phyloP scores from a whole-genome alignment of 2,888 invertebrate genomes.

The Dryobotodes eremita region DNA sequence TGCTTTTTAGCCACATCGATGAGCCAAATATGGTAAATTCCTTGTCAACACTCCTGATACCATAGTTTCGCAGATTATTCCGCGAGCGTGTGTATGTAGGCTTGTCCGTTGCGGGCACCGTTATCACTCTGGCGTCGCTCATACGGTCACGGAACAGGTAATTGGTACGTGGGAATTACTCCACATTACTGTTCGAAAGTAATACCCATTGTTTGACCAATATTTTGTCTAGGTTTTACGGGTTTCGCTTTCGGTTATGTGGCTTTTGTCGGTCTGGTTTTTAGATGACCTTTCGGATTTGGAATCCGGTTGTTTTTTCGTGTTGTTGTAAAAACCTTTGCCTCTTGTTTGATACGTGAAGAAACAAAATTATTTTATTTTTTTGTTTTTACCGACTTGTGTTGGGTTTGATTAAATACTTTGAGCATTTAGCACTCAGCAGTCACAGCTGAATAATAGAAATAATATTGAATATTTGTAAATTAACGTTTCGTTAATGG shows the following conservation, averaged over 20 bases:
- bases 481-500: background rate
- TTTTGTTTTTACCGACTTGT: background rate
- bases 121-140: conserved; percentile 60
- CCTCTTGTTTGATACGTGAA: background rate
- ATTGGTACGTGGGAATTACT: conserved; percentile 80
- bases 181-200: conserved; percentile 66
- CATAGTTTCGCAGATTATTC: conserved; percentile 57
- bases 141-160: conserved; percentile 62
- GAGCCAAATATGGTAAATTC: conserved; percentile 20
- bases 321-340: background rate
- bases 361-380: background rate
- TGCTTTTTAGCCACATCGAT: background rate
- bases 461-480: background rate
- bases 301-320: conserved; percentile 7
- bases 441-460: background rate
- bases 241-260: conserved; percentile 62
- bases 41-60: conserved; percentile 29
- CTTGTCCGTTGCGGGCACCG: conserved; percentile 70
- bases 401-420: background rate
- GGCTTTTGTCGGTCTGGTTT: conserved; percentile 9
- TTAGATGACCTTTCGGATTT: conserved; percentile 35
- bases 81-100: conserved; percentile 66
- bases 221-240: conserved; percentile 46
- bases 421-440: background rate
- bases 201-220: conserved; percentile 50